These are phyloP conservation scores for Sinocyclocheilus anophthalmus DNA, from an alignment of 2,113 vertebrate genomes.

Conservation along the genomic window DNA sequence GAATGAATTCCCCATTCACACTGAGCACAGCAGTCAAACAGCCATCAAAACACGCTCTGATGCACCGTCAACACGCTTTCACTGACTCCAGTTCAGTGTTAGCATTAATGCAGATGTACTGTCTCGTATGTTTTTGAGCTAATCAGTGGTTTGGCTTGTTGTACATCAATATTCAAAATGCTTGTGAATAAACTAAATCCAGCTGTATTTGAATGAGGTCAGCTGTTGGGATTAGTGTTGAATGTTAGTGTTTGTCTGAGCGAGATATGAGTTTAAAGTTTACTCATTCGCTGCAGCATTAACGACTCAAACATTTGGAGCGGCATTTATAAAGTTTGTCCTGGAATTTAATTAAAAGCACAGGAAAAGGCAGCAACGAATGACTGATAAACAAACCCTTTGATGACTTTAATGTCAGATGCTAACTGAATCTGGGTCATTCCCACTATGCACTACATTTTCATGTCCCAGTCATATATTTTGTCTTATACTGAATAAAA, in stretches of 20 bases:
- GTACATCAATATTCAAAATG: slow-evolving; percentile 14
- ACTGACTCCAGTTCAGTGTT: neutral
- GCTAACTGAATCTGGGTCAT: neutral
- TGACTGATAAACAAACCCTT: neutral
- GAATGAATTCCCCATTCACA: neutral
- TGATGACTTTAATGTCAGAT: neutral
- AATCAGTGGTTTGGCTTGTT: slow-evolving; percentile 47
- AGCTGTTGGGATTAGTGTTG: neutral
- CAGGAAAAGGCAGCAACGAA: neutral
- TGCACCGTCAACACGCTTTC: neutral
- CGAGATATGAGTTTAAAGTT: neutral
- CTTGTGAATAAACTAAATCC: neutral
- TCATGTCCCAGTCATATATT: neutral
- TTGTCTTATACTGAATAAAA: neutral
- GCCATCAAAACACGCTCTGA: neutral
- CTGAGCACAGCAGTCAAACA: neutral
- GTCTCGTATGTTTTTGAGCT: slow-evolving; percentile 17
- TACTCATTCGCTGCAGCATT: neutral
- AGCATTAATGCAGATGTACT: neutral
- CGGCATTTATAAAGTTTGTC: neutral
- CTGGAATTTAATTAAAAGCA: neutral
- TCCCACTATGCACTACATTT: neutral
- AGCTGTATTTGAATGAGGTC: slow-evolving; percentile 25
- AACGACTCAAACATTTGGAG: neutral
- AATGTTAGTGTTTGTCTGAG: neutral